Percentiles rank a stretch among this genome's conserved stretches.
Evolutionary conservation across 2,797 vertebrate genomes (phyloP).

Genomic region (Cheirogaleus major): DNA sequence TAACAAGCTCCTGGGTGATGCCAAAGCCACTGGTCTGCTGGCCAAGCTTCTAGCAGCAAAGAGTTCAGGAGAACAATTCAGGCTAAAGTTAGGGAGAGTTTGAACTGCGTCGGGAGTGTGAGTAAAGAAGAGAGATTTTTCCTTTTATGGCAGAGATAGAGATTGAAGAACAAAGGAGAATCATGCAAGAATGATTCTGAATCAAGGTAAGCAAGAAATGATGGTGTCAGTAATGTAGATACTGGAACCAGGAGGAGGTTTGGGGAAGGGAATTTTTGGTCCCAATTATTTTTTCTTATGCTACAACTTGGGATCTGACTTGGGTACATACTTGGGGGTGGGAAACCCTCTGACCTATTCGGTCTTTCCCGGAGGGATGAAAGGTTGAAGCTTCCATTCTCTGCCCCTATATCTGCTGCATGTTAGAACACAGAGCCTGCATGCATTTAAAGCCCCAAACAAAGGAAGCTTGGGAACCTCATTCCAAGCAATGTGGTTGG

Average conservation of each 20-base stretch:
- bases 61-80: background rate
- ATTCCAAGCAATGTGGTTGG: background rate
- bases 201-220: background rate
- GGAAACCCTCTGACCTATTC: background rate
- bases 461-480: background rate
- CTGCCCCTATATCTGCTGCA: background rate
- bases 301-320: background rate
- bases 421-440: background rate
- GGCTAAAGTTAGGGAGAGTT: background rate
- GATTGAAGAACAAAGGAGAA: background rate
- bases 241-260: background rate
- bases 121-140: background rate
- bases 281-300: background rate
- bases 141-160: background rate
- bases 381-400: background rate
- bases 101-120: background rate
- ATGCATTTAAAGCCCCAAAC: background rate
- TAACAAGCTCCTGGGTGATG: background rate
- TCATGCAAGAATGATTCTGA: background rate
- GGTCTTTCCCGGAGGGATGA: background rate
- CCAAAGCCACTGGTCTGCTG: background rate
- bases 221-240: background rate
- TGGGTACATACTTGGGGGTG: background rate
- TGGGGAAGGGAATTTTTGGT: background rate
- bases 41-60: background rate